phyloP scores from a whole-genome alignment of 2,113 vertebrate species.

The Tylochromis polylepis region DNA sequence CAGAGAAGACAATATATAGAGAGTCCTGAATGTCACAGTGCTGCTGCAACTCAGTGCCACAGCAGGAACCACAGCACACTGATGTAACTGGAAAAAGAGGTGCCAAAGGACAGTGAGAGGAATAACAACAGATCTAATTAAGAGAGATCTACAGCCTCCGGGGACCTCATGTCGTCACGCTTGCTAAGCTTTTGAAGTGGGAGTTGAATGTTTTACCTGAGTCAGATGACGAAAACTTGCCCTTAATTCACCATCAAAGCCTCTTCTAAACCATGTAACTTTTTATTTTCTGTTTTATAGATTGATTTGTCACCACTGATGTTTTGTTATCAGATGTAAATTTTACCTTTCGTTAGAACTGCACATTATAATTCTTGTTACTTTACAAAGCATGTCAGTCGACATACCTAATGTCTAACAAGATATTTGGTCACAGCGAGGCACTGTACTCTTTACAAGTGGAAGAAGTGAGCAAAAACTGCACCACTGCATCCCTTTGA shows the following conservation, averaged over 20 bases:
- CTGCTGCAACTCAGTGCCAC: neutral
- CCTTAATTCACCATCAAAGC: constrained; percentile 60
- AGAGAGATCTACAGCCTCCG: neutral
- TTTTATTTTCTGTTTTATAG: constrained; percentile 1
- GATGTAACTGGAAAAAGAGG: neutral
- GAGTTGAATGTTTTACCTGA: constrained; percentile 6
- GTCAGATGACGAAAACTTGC: neutral
- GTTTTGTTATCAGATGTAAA: neutral
- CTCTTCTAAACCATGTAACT: constrained; percentile 15
- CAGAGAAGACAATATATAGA: neutral
- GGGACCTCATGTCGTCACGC: neutral
- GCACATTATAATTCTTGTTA: neutral
- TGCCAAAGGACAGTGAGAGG: constrained; percentile 26
- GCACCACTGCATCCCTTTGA: neutral
- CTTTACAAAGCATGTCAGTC: neutral
- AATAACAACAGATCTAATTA: neutral
- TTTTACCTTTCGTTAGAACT: neutral
- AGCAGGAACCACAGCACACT: neutral
- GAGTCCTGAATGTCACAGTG: neutral
- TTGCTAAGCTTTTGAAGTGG: neutral
- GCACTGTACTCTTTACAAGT: neutral
- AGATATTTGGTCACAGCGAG: neutral
- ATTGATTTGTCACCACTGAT: constrained; percentile 13
- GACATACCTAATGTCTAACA: constrained; percentile 8
- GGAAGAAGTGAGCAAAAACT: neutral